Evolutionary conservation across 1,140 invertebrate species (phyloP).

Genomic region (Drosophila miranda): DNA sequence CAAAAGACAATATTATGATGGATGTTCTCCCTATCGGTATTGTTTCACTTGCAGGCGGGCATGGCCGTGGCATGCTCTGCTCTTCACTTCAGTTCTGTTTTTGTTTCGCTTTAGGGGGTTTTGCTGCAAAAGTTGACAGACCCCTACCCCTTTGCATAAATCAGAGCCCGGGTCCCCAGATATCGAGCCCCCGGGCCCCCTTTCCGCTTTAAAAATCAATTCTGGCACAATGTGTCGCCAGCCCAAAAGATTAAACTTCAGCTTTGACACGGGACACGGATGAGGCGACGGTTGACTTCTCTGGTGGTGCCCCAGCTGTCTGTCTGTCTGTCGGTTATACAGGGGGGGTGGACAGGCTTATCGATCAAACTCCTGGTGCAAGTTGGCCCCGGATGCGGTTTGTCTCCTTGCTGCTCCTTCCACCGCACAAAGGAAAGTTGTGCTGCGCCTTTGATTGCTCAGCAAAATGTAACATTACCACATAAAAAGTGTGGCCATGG

Average conservation of each 20-base stretch:
- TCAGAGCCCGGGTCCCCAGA: slow-evolving; percentile 21
- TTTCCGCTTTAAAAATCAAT: slow-evolving; percentile 59
- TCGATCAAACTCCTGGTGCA: slow-evolving; percentile 53
- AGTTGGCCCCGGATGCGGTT: slow-evolving; percentile 46
- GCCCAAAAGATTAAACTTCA: slow-evolving; percentile 47
- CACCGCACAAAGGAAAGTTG: slow-evolving; percentile 25
- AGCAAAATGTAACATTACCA: slow-evolving; percentile 61
- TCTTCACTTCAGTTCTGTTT: slow-evolving; percentile 29
- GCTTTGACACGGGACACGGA: slow-evolving; percentile 29
- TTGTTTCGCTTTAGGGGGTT: slow-evolving; percentile 30
- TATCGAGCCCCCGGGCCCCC: slow-evolving; percentile 3
- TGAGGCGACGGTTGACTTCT: neutral
- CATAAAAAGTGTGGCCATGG: slow-evolving; percentile 27
- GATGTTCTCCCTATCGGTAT: slow-evolving; percentile 24
- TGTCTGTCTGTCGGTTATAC: slow-evolving; percentile 14
- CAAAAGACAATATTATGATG: slow-evolving; percentile 30
- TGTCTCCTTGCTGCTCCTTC: slow-evolving; percentile 1
- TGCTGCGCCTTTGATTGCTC: slow-evolving; percentile 54
- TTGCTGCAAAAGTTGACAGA: slow-evolving; percentile 38
- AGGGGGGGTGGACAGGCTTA: slow-evolving; percentile 32
- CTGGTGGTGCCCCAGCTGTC: slow-evolving; percentile 10
- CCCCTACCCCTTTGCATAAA: slow-evolving; percentile 53
- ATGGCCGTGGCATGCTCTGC: too few species aligned
- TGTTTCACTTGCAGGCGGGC: slow-evolving; percentile 25
- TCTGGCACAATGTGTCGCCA: slow-evolving; percentile 52